These are phyloP conservation scores for Hypena proboscidalis DNA, from an alignment of 2,888 invertebrate genomes.

Conservation along the genomic window DNA sequence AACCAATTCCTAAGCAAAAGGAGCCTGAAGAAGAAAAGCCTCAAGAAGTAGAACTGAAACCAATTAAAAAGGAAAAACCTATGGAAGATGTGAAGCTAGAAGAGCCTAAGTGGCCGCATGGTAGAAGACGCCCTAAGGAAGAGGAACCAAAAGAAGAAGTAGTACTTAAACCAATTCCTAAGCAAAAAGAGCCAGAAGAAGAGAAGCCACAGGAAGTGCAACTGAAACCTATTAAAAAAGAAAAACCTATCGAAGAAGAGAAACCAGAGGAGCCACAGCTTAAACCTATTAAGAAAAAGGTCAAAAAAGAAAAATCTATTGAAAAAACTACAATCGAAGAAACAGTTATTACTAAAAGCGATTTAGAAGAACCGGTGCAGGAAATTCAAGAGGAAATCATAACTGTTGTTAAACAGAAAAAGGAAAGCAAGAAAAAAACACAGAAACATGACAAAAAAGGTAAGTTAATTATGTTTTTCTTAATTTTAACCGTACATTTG, in stretches of 20 bases:
- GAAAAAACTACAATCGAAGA: conserved; percentile 33
- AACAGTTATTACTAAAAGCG: conserved; percentile 12
- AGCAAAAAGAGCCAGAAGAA: conserved; percentile 58
- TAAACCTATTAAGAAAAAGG: conserved; percentile 25
- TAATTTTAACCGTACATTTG: not conserved
- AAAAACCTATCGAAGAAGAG: conserved; percentile 47
- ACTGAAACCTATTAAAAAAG: conserved; percentile 41
- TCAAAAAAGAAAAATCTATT: conserved; percentile 46
- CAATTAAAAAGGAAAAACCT: conserved; percentile 53
- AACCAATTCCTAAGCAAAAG: too few relatives aligned
- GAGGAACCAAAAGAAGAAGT: conserved; percentile 62
- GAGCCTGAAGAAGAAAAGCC: too few relatives aligned
- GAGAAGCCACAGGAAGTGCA: conserved; percentile 68
- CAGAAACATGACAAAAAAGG: conserved; percentile 52
- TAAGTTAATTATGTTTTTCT: conserved; percentile 28
- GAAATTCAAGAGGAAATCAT: conserved; percentile 38
- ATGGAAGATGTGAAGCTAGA: too few relatives aligned
- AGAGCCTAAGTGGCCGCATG: too few relatives aligned
- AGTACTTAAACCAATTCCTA: conserved; percentile 59
- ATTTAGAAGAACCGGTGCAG: conserved; percentile 45
- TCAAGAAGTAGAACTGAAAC: conserved; percentile 62
- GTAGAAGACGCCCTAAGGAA: conserved; percentile 37
- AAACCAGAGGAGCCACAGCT: conserved; percentile 43
- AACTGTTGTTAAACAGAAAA: conserved; percentile 38
- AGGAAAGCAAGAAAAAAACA: conserved; percentile 49